A percentile compares a stretch with the other conserved stretches of the same genome.
Conservation (phyloP, 2,888 invertebrate species). For the Cheilosia scutellata region DNA sequence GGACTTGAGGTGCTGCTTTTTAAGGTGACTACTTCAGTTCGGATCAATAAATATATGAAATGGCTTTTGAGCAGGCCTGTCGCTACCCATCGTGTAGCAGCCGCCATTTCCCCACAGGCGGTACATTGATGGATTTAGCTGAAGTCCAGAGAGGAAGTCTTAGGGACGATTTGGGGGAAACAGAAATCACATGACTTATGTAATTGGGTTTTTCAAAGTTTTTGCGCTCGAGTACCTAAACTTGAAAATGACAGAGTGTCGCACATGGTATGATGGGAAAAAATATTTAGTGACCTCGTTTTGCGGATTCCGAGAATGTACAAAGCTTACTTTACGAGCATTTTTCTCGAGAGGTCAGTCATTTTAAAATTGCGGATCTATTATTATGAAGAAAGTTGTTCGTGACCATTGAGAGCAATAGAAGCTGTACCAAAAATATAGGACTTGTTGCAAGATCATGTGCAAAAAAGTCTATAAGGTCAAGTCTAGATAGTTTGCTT, state of each 20-base stretch:
- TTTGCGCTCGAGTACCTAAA: not conserved
- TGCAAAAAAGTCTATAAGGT: too few species aligned
- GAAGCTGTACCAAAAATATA: too few species aligned
- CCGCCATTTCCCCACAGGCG: not conserved
- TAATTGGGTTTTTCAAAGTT: not conserved
- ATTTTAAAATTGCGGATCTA: not conserved
- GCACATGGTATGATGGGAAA: not conserved
- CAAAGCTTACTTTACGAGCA: not conserved
- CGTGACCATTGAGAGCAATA: not conserved
- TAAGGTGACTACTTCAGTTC: constrained; percentile 42
- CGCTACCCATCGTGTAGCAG: constrained; percentile 38
- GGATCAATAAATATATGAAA: constrained; percentile 48
- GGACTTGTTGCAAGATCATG: too few species aligned
- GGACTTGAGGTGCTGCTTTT: constrained; percentile 38
- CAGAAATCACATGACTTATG: constrained; percentile 34
- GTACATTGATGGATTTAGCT: constrained; percentile 14
- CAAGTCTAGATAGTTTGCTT: too few species aligned
- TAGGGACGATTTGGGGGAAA: constrained; percentile 16
- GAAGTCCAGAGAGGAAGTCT: constrained; percentile 20
- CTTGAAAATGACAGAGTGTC: constrained; percentile 11
- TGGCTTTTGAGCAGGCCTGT: constrained; percentile 37
- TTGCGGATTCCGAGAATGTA: not conserved
- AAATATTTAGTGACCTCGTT: constrained; percentile 2
- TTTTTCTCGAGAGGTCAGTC: not conserved
- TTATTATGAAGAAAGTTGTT: not conserved